Evolutionary conservation across 2,113 vertebrate species (phyloP).

Genomic region (Astatotilapia flaviijosephi): DNA sequence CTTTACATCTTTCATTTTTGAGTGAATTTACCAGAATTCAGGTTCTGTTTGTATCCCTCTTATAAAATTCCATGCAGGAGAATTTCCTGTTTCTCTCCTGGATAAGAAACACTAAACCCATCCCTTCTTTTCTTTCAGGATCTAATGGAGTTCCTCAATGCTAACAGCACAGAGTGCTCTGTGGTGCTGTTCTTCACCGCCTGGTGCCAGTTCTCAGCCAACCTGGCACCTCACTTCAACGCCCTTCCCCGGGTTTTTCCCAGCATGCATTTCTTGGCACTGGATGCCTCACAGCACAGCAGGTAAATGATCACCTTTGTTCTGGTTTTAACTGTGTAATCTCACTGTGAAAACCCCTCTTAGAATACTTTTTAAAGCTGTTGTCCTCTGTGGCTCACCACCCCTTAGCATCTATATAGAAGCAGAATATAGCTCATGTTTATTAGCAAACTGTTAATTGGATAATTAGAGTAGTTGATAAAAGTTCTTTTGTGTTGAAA

Average conservation of each 20-base stretch:
- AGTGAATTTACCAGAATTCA: background rate
- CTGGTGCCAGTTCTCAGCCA: constrained; percentile 95
- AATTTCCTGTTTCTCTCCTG: background rate
- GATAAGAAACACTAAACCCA: background rate
- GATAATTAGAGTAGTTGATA: background rate
- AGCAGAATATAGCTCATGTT: background rate
- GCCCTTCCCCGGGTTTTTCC: constrained; percentile 90
- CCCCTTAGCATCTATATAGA: background rate
- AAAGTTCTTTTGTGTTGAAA: background rate
- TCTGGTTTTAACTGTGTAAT: background rate
- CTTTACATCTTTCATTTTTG: background rate
- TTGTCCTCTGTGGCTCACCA: accelerated
- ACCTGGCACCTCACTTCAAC: constrained; percentile 92
- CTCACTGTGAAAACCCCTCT: background rate
- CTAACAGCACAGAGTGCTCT: constrained; percentile 88
- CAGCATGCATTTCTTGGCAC: constrained; percentile 85
- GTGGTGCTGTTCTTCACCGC: constrained; percentile 92
- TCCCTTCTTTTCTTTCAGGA: constrained; percentile 71
- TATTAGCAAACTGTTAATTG: accelerated
- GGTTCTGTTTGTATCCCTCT: background rate
- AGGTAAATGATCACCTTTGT: constrained; percentile 69
- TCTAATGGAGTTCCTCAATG: constrained; percentile 92
- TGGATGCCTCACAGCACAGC: constrained; percentile 97
- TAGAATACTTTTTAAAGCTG: background rate
- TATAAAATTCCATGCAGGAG: background rate